phyloP scores from a whole-genome alignment of 2,113 vertebrate species.

The Chloropsis hardwickii region DNA sequence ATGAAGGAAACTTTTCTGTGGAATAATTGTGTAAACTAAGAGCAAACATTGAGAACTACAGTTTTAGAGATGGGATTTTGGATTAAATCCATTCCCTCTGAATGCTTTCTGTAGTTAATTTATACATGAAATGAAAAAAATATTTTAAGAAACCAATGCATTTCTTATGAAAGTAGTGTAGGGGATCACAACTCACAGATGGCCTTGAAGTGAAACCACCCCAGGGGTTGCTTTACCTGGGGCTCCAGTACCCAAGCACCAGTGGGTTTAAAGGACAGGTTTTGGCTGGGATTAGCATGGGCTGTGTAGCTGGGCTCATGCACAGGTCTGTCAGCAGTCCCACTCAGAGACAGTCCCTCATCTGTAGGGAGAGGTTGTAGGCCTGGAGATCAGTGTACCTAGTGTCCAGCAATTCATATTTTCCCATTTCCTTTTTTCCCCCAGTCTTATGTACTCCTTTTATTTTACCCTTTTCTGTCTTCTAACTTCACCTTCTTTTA shows the following conservation, averaged over 20 bases:
- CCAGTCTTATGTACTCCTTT: neutral
- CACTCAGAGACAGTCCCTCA: neutral
- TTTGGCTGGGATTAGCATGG: neutral
- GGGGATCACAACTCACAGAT: neutral
- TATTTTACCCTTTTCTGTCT: neutral
- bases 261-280: neutral
- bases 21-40: neutral
- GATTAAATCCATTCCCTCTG: neutral
- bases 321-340: neutral
- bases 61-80: neutral
- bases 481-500: neutral
- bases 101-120: neutral
- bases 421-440: accelerated
- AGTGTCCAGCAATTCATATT: neutral
- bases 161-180: neutral
- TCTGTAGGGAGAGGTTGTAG: neutral
- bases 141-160: neutral
- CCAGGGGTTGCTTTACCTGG: neutral
- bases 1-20: neutral
- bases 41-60: neutral
- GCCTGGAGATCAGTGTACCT: neutral
- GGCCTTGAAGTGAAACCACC: neutral
- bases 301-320: neutral
- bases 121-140: neutral
- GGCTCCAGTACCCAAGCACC: neutral